Percentiles rank a stretch among this genome's conserved stretches.
These are phyloP conservation scores for Sprattus sprattus DNA, from an alignment of 2,113 vertebrate species.

Conservation along the genomic window DNA sequence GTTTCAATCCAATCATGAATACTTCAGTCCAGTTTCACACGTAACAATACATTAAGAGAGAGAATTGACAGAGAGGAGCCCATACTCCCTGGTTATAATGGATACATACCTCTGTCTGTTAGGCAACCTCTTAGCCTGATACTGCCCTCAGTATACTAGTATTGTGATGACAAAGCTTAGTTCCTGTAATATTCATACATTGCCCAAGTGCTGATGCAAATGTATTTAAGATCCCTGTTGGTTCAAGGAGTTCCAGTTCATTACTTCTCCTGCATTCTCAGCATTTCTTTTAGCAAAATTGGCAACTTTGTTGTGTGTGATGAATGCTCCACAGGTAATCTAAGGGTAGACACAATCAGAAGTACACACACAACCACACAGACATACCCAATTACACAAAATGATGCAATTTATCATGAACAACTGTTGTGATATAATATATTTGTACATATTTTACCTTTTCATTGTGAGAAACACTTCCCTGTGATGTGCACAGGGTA, in stretches of 20 bases:
- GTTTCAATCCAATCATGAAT: background rate
- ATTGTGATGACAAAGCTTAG: background rate
- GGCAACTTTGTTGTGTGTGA: slow-evolving; percentile 40
- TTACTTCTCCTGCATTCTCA: background rate
- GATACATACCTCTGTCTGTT: background rate
- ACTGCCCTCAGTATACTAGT: background rate
- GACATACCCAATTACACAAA: slow-evolving; percentile 3
- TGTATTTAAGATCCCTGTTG: background rate
- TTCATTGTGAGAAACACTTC: background rate
- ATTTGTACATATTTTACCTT: background rate
- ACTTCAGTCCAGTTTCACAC: background rate
- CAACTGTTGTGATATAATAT: background rate
- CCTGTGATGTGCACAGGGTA: background rate
- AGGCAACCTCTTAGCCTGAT: background rate
- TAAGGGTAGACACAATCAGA: background rate
- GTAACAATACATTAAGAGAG: background rate
- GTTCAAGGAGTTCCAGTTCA: background rate
- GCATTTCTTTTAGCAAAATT: slow-evolving; percentile 21
- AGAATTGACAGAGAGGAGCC: background rate
- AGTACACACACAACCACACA: background rate
- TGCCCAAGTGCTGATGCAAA: background rate
- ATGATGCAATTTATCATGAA: background rate
- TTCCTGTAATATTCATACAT: background rate
- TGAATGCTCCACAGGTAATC: slow-evolving; percentile 21
- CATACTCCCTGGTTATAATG: background rate